Conservation (phyloP, 1,140 invertebrate genomes). For the Drosophila ohnishii region DNA sequence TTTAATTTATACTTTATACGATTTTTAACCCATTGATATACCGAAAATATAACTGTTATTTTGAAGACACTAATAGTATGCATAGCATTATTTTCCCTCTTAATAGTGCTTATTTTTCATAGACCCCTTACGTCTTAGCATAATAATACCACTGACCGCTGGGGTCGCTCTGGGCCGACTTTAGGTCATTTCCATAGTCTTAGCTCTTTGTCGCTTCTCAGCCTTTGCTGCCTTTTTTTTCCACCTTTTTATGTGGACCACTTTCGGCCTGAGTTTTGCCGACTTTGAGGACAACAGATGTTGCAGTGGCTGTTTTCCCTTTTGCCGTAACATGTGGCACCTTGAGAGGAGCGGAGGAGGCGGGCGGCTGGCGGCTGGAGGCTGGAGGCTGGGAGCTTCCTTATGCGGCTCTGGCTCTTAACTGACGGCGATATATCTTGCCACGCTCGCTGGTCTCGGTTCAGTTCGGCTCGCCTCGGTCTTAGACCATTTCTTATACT, state of each 20-base stretch:
- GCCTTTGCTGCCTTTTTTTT: constrained; percentile 33
- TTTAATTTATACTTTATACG: background rate
- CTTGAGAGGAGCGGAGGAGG: constrained; percentile 41
- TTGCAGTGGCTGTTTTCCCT: constrained; percentile 46
- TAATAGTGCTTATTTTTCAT: constrained; percentile 6
- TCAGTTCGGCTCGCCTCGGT: background rate
- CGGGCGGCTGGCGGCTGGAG: constrained; percentile 10
- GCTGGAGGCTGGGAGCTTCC: constrained; percentile 26
- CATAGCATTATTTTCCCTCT: background rate
- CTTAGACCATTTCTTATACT: constrained; percentile 78
- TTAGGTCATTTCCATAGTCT: constrained; percentile 34
- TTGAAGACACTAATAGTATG: background rate
- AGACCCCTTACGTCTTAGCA: constrained; percentile 4
- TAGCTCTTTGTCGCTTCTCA: constrained; percentile 27
- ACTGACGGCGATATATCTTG: constrained; percentile 76
- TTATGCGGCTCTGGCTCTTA: constrained; percentile 50
- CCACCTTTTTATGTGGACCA: constrained; percentile 56
- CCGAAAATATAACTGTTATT: background rate
- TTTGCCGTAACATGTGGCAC: constrained; percentile 66
- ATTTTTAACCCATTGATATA: background rate
- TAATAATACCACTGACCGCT: background rate
- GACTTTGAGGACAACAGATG: constrained; percentile 66
- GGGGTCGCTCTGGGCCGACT: background rate
- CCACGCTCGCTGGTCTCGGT: constrained; percentile 56
- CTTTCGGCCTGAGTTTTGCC: constrained; percentile 50